These are phyloP conservation scores for Plemyria rubiginata DNA, from an alignment of 2,888 invertebrate genomes.

Conservation along the genomic window DNA sequence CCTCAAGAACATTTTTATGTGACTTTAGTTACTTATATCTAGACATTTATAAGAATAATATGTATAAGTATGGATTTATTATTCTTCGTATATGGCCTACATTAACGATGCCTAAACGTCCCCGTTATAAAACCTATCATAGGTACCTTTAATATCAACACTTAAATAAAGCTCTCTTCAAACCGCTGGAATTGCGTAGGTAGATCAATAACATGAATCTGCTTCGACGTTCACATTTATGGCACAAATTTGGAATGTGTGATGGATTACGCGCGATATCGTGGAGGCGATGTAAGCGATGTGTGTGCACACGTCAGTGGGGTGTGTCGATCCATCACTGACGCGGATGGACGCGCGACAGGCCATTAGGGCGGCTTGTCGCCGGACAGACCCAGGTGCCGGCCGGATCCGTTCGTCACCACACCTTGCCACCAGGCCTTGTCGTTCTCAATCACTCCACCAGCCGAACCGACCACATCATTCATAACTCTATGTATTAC, in stretches of 20 bases:
- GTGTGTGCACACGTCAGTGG: conserved; percentile 71
- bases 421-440: conserved; percentile 49
- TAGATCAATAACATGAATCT: conserved; percentile 44
- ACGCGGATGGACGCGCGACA: conserved; percentile 77
- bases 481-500: conserved; percentile 50
- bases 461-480: conserved; percentile 54
- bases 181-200: conserved; percentile 38
- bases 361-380: conserved; percentile 76
- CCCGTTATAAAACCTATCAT: no score
- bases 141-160: no score
- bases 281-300: conserved; percentile 66
- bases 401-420: conserved; percentile 50
- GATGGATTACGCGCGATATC: conserved; percentile 74
- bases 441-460: conserved; percentile 62
- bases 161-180: conserved; percentile 27
- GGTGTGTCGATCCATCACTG: conserved; percentile 80
- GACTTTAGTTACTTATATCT: conserved; percentile 13
- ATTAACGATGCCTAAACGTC: not conserved
- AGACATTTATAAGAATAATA: not conserved
- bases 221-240: conserved; percentile 47
- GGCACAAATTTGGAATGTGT: conserved; percentile 61
- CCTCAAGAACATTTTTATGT: conserved; percentile 22
- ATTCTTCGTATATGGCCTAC: no score
- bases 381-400: conserved; percentile 66
- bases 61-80: not conserved